Conservation (phyloP, 2,888 invertebrate genomes). For the Clitarchus hookeri region DNA sequence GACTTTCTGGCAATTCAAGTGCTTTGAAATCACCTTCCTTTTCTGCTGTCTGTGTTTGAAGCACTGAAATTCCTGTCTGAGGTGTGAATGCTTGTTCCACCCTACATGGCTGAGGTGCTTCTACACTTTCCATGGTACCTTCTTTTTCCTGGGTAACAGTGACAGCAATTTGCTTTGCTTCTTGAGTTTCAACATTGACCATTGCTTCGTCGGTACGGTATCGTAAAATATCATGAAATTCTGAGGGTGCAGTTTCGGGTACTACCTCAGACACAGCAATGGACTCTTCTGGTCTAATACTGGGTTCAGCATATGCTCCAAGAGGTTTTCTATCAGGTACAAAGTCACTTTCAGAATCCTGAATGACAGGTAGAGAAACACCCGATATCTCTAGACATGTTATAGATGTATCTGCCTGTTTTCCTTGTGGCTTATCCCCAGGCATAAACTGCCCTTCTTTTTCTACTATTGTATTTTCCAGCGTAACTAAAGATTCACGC, state of each 20-base stretch:
- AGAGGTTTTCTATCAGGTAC: constrained; percentile 58
- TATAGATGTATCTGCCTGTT: constrained; percentile 55
- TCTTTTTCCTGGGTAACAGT: constrained; percentile 71
- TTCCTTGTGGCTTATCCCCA: constrained; percentile 54
- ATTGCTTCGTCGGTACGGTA: constrained; percentile 60
- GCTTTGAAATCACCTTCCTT: constrained; percentile 63
- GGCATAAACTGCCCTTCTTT: constrained; percentile 61
- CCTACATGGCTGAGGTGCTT: constrained; percentile 52
- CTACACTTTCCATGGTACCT: constrained; percentile 51
- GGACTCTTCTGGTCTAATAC: constrained; percentile 63
- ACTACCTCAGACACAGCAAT: constrained; percentile 64
- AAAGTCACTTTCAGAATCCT: constrained; percentile 69
- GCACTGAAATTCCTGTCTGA: constrained; percentile 65
- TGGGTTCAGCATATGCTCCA: constrained; percentile 61
- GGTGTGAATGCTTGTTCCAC: constrained; percentile 60
- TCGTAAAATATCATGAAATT: constrained; percentile 60
- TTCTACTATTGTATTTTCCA: constrained; percentile 64
- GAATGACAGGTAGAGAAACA: constrained; percentile 62
- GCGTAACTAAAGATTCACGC: constrained; percentile 64
- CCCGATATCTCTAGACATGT: constrained; percentile 64
- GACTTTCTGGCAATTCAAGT: constrained; percentile 60
- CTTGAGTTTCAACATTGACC: constrained; percentile 62
- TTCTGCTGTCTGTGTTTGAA: constrained; percentile 67
- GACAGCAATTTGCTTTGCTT: constrained; percentile 66
- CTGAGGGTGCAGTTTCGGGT: constrained; percentile 60